Evolutionary conservation across 2,888 invertebrate species (phyloP), one percentile per base, ranked within the genome.

Genomic region (Ochropleura plecta): DNA sequence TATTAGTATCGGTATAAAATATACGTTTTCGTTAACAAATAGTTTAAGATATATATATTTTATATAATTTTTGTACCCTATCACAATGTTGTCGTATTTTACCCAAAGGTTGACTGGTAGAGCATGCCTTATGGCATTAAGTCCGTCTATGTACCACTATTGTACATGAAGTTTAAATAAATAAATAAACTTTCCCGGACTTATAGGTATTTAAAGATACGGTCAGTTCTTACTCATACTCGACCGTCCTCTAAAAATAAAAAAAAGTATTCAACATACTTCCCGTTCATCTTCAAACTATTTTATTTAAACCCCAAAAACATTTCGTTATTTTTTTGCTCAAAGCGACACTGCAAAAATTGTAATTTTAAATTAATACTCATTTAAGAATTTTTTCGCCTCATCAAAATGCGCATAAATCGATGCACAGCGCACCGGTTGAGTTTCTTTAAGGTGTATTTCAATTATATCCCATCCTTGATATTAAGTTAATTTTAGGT

Each of bases 381-480:
- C 91, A 91, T 93, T 90, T 93, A 92, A 90, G 88, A 88, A 90
- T 92, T 91, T 91, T 91, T 84, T 78, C 80, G 86, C 83, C 88
- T 93, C 92, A 93, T 94, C 88, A 93, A 91, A 90, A 93, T 93
- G 93, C 92, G 90, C 93, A 93, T 93, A 92, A 83, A 89, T 88
- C 70, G 85, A 75, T 79, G 79, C 64, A 60, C 70, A 70, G 79
- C 64, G 59, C 70, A 70, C 73, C 85, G 73, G 84, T 84, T 78
- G 79, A 68, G 86, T 86, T 89, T 87, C 62, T 87, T 84, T 79
- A 89, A 88, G 87, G 87, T 77, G 88, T 88, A 89, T 81, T 90
- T 92, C 92, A 93, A 93, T 93, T 92, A 92, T 89, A 83, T 86
- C 70, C 80, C 86, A 92, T 91, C 93, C 93, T 94, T 93, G 92